Evolutionary conservation across 2,888 invertebrate genomes (phyloP), one percentile per base, ranked within the genome.

Genomic region (Meloe dianella): DNA sequence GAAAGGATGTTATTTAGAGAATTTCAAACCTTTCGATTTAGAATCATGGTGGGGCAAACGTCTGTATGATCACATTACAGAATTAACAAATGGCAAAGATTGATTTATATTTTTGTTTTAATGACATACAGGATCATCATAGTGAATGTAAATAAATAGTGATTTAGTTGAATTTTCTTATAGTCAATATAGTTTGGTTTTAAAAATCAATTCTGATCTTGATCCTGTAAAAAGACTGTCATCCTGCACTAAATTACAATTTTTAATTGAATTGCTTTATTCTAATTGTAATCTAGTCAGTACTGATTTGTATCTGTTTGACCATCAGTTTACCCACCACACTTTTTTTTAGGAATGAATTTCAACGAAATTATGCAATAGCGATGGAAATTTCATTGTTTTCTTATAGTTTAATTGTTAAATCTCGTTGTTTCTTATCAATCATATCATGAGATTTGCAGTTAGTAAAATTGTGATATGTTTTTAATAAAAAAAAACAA

Each of bases 21-120:
- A 94, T 84, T 96, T 95, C 82, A 92, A 94, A 79, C 93, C 95
- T 22, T 95, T 95, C 80, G 95, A 96, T 85, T 86, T 96, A 79
- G 95, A 95, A 82, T 91, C 92, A 41, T 95, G 94, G 92, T 95
- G 95, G 94, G 94, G 94, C 70, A 92, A 93, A 81, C 87, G 95
- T 72, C 85, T 93, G 70, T 93, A 92, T 85, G 92, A 93, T 78
- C 93, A 92, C 82, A 92, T 94, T 82, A 94, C 94, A 66, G 93
- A 91, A 83, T 93, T 93, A 69, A 76, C 76, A 30, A 79, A 78
- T 65, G 68, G 70, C 29, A 73, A 74, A 72, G 75, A 73, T 87
- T 90, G 69, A 72, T 30, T 30, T 56, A 32, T 30, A 10, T 32
- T 12, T 32, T 63, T 38, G 57, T 35, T 17, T 41, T 41, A 41